Evolutionary conservation across 2,797 vertebrate species (phyloP).

Genomic region (Sphenopsis melanotis): DNA sequence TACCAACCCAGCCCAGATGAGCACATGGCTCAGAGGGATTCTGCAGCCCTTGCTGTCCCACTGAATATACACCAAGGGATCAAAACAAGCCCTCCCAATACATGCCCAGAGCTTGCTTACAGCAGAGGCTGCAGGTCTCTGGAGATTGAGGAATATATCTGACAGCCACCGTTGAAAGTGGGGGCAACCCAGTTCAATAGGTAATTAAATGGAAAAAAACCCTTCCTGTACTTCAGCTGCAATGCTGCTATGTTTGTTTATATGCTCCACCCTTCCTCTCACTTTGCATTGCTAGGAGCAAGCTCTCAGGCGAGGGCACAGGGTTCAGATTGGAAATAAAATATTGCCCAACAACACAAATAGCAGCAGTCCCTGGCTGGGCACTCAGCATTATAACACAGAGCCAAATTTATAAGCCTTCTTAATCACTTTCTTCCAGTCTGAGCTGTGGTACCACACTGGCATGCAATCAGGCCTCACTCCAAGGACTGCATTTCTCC

Average conservation of each 20-base stretch:
- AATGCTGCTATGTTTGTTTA: neutral
- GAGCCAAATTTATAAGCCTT: neutral
- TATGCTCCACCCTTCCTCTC: neutral
- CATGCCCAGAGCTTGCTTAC: neutral
- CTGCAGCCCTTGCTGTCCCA: neutral
- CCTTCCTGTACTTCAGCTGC: neutral
- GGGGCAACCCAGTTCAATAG: neutral
- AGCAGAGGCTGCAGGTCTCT: neutral
- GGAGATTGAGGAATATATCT: neutral
- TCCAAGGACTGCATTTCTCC: neutral
- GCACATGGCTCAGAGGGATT: accelerated
- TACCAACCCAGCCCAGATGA: neutral
- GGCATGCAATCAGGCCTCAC: neutral
- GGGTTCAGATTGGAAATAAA: neutral
- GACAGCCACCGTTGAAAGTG: neutral
- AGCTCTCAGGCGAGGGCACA: neutral
- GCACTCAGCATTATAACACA: neutral
- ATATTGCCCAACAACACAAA: neutral
- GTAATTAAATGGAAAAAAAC: neutral
- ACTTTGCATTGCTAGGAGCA: neutral
- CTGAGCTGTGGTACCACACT: neutral
- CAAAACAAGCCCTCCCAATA: neutral
- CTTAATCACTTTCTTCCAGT: neutral
- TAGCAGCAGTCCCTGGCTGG: neutral
- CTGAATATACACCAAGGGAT: neutral